A percentile compares a stretch with the other conserved stretches of the same genome.
These are phyloP conservation scores for Scomber colias DNA, from an alignment of 2,113 vertebrate species.

Conservation along the genomic window DNA sequence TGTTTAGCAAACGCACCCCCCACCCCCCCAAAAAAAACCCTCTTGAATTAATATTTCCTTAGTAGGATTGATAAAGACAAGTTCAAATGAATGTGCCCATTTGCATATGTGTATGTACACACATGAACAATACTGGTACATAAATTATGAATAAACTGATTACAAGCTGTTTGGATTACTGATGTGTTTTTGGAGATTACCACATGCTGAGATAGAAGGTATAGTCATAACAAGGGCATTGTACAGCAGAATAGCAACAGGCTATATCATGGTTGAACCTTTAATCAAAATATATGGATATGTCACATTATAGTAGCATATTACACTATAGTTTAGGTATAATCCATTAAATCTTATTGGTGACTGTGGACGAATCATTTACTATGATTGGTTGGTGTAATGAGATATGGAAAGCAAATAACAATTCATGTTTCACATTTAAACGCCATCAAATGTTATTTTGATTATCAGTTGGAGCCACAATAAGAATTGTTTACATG, in stretches of 20 bases:
- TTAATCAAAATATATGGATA: constrained; percentile 7
- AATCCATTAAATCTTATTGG: background rate
- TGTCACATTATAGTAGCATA: background rate
- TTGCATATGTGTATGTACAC: constrained; percentile 30
- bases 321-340: background rate
- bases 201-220: constrained; percentile 26
- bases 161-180: constrained; percentile 60
- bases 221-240: background rate
- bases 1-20: too few species aligned
- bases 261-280: background rate
- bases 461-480: too few species aligned
- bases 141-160: constrained; percentile 69
- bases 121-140: constrained; percentile 36
- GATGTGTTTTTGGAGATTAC: constrained; percentile 47
- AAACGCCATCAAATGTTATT: too few species aligned
- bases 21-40: too few species aligned
- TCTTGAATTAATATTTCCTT: constrained; percentile 20
- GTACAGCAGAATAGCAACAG: background rate
- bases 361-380: background rate
- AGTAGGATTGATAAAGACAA: constrained; percentile 40
- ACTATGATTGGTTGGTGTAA: background rate
- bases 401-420: too few species aligned
- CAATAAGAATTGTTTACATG: too few species aligned
- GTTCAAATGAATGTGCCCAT: constrained; percentile 48
- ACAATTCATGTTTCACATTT: too few species aligned